Percentiles rank a stretch among this genome's conserved stretches.
These are phyloP conservation scores for Etheostoma nigrum DNA, from an alignment of 2,797 vertebrate genomes.

Conservation along the genomic window DNA sequence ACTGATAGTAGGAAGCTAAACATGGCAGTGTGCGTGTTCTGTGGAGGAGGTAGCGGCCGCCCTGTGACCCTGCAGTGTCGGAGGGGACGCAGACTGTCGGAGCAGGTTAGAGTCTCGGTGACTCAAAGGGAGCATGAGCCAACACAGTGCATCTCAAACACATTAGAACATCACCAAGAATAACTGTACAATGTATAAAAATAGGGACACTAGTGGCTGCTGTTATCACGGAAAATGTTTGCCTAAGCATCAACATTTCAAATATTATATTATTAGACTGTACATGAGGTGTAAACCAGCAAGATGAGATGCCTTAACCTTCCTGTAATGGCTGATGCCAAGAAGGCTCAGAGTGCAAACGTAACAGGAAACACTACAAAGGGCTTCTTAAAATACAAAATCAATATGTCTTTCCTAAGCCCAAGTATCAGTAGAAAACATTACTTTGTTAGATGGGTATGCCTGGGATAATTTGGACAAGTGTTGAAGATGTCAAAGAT, in stretches of 20 bases:
- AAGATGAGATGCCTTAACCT: neutral
- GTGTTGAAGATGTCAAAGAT: too few relatives aligned
- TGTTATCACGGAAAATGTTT: neutral
- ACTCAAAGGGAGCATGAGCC: slow-evolving; percentile 60
- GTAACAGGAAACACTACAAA: neutral
- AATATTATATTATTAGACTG: neutral
- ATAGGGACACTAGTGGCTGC: neutral
- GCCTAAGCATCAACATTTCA: neutral
- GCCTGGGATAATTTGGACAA: neutral
- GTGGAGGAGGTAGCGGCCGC: slow-evolving; percentile 66
- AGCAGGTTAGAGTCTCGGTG: slow-evolving; percentile 60
- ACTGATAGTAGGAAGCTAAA: slow-evolving; percentile 85
- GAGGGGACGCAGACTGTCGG: slow-evolving; percentile 63
- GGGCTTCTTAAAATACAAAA: slow-evolving; percentile 4
- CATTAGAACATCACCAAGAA: slow-evolving; percentile 20
- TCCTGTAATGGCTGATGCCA: neutral
- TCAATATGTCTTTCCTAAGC: neutral
- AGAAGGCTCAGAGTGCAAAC: neutral
- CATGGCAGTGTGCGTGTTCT: slow-evolving; percentile 72
- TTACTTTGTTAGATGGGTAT: neutral
- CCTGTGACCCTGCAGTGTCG: slow-evolving; percentile 77
- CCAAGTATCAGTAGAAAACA: neutral
- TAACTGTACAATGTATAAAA: slow-evolving; percentile 8
- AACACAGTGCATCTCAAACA: slow-evolving; percentile 31
- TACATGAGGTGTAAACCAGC: neutral